Percentiles rank a stretch among this genome's conserved stretches.
These are phyloP conservation scores for Chalcosyrphus nemorum DNA, from an alignment of 2,888 invertebrate species.

Conservation along the genomic window DNA sequence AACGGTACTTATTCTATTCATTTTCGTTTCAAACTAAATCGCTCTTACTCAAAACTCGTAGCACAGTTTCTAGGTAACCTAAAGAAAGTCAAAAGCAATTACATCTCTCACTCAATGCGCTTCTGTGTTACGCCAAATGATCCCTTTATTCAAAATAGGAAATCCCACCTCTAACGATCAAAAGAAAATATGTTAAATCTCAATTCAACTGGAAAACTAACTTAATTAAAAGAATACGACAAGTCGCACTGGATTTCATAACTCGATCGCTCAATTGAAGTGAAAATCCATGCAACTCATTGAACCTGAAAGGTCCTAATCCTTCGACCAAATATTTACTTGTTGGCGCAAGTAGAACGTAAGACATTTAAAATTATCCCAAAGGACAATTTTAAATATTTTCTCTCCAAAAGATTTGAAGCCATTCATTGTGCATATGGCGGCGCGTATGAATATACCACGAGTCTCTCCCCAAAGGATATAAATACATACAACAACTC, in stretches of 20 bases:
- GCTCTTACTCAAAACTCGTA: too few relatives aligned
- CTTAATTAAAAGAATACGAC: slow-evolving; percentile 68
- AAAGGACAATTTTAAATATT: slow-evolving; percentile 56
- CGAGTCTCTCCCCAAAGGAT: slow-evolving; percentile 53
- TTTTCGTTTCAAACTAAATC: too few relatives aligned
- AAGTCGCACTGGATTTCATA: slow-evolving; percentile 11
- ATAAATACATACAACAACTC: background rate
- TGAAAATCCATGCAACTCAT: slow-evolving; percentile 46
- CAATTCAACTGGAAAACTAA: slow-evolving; percentile 60
- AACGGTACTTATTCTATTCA: too few relatives aligned
- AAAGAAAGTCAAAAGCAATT: background rate
- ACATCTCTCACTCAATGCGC: slow-evolving; percentile 64
- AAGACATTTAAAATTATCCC: slow-evolving; percentile 60
- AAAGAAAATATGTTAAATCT: slow-evolving; percentile 9
- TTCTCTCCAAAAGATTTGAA: slow-evolving; percentile 48
- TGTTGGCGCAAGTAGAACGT: slow-evolving; percentile 64
- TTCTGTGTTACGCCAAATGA: background rate
- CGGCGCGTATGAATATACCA: slow-evolving; percentile 52
- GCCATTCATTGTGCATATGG: slow-evolving; percentile 38
- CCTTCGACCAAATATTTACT: slow-evolving; percentile 42
- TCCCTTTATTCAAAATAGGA: background rate
- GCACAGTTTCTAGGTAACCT: too few relatives aligned
- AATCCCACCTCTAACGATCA: background rate
- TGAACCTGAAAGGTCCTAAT: slow-evolving; percentile 14
- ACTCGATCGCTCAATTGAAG: slow-evolving; percentile 42